These are phyloP conservation scores for Resseliella maxima DNA, from an alignment of 2,888 invertebrate species.

Conservation along the genomic window DNA sequence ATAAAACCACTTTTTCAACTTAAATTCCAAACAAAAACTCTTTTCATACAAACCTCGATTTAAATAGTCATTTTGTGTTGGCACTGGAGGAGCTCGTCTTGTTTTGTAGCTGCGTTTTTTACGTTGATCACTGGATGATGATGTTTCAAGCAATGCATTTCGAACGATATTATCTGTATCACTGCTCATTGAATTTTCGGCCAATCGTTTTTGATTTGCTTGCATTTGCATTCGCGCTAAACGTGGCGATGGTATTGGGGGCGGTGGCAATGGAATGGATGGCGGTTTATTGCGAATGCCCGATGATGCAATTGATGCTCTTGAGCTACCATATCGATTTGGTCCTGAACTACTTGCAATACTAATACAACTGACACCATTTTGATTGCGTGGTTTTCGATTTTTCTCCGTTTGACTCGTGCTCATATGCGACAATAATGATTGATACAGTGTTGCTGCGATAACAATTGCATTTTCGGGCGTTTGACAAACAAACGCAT, in stretches of 20 bases:
- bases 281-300: constrained; percentile 61
- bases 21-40: background rate
- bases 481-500: constrained; percentile 89
- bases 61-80: constrained; percentile 61
- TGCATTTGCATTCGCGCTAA: constrained; percentile 61
- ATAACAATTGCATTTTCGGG: constrained; percentile 92
- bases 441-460: constrained; percentile 90
- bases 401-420: constrained; percentile 66
- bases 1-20: too few relatives aligned
- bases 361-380: constrained; percentile 83
- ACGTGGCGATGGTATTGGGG: constrained; percentile 69
- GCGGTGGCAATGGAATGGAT: constrained; percentile 61
- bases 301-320: constrained; percentile 8
- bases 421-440: constrained; percentile 84
- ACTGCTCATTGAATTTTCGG: constrained; percentile 73
- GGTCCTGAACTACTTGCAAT: constrained; percentile 74
- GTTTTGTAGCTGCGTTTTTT: constrained; percentile 72
- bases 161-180: constrained; percentile 72
- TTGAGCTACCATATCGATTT: constrained; percentile 62
- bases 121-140: constrained; percentile 69
- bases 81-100: constrained; percentile 71
- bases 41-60: constrained; percentile 58
- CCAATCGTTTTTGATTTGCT: constrained; percentile 71
- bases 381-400: constrained; percentile 75
- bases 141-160: constrained; percentile 67